Conservation (phyloP, 2,113 vertebrate species). For the Crotophaga sulcirostris region DNA sequence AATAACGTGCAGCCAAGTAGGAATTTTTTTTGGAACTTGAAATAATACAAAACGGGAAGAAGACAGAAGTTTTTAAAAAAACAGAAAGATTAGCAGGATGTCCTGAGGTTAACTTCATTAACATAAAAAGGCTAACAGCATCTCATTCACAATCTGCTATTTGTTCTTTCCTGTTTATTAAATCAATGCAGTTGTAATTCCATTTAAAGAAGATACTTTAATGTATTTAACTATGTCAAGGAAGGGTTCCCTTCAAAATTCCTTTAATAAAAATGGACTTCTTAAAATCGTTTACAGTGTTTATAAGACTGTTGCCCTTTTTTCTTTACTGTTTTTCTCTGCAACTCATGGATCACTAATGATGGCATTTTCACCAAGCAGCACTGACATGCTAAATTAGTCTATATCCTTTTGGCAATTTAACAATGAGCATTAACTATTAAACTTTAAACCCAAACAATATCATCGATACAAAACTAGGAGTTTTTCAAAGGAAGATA, state of each 20-base stretch:
- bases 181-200: background rate
- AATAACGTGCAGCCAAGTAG: background rate
- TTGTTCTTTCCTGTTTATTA: background rate
- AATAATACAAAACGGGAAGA: background rate
- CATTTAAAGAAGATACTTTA: background rate
- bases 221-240: background rate
- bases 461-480: conserved; percentile 40
- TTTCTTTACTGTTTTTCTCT: background rate
- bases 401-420: conserved; percentile 73
- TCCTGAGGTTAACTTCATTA: background rate
- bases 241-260: background rate
- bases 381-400: conserved; percentile 70
- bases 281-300: background rate
- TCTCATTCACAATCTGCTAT: background rate
- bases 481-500: conserved; percentile 6
- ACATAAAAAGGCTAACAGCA: background rate
- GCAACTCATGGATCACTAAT: conserved; percentile 73
- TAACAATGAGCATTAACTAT: conserved; percentile 64
- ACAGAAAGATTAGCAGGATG: no score
- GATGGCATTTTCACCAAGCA: conserved; percentile 79
- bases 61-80: background rate
- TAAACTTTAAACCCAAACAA: conserved; percentile 55
- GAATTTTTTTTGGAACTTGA: background rate
- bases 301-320: background rate
- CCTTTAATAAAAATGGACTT: conserved; percentile 6